Base-by-base conservation (phyloP, 1,140 invertebrate genomes). In the Microplitis demolitor region DNA sequence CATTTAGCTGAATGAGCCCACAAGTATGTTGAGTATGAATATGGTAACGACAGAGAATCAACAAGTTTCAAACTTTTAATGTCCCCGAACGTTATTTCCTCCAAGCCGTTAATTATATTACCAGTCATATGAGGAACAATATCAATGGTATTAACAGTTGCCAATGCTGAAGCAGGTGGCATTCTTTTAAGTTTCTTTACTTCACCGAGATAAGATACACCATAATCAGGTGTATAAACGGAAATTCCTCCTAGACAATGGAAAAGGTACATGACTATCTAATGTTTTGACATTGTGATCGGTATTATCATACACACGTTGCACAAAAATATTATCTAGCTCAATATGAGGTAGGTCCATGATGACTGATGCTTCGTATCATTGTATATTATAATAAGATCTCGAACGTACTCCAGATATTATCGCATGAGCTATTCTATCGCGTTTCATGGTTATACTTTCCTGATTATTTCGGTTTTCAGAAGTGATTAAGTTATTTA, bases 241-340 rank as follows among this genome's bases (percentile, higher is more conserved):
- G 71, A 61, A 62, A 78, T 76, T 9, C 62, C 61, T 31, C 71
- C 75, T 60, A 78, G 37, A 60, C 33, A 61, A 67, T 76, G 75
- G 66, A 76, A 76, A 75, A 37, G 73, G 73, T 53, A 45, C 35
- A 53, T 54, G 51, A 16, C 77, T 71, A 70, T 74, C 69, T 31
- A 78, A 58, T 31, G 75, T 76, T 76, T 71, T 53, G 8, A 78
- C 69, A 74, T 83, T 83, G 66, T 76, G 71, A 74, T 83, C 82
- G 6, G 81, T 79, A 74, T 83, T 84, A 71, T 85, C 83, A 72
- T 75, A 80, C 34, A 82, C 78, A 63, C 78, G 82, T 74, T 85
- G 83, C 35, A 75, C 24, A 73, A 79, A 81, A 37, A 72, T 66
- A 50, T 62, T 69, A 67, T 45, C 50, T 24, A 79, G 61, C 16